A percentile compares a stretch with the other conserved stretches of the same genome.
Evolutionary conservation across 2,113 vertebrate species (phyloP).

Genomic region (Salvelinus fontinalis): DNA sequence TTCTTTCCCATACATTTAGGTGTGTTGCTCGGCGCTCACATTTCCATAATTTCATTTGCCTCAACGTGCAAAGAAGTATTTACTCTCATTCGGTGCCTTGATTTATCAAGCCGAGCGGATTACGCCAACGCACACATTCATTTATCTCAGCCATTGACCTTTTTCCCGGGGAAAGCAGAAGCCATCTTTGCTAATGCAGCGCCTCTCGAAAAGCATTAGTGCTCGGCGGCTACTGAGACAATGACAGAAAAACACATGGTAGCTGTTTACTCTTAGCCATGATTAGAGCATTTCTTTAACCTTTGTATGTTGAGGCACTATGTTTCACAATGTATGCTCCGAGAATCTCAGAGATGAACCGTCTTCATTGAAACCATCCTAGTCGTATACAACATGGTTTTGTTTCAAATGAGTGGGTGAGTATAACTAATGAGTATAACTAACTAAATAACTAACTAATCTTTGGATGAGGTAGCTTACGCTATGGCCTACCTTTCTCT

Average conservation of each 20-base stretch:
- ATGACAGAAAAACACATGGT: slow-evolving; percentile 6
- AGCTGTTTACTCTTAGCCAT: not conserved
- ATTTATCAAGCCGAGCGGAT: slow-evolving; percentile 64
- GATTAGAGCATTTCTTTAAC: not conserved
- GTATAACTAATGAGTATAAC: too few species aligned
- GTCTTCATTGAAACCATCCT: not conserved
- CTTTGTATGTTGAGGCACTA: not conserved
- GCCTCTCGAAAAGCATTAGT: slow-evolving; percentile 6
- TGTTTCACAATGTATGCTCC: not conserved
- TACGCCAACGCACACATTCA: slow-evolving; percentile 60
- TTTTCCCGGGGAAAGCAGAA: slow-evolving; percentile 40
- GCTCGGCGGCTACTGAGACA: not conserved
- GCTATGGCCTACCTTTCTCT: too few species aligned
- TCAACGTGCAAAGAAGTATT: slow-evolving; percentile 54
- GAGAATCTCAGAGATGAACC: not conserved
- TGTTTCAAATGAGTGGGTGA: too few species aligned
- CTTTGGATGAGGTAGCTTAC: too few species aligned
- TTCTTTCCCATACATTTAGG: slow-evolving; percentile 56
- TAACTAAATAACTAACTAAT: too few species aligned
- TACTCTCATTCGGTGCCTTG: slow-evolving; percentile 61
- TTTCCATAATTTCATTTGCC: slow-evolving; percentile 73
- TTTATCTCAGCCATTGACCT: slow-evolving; percentile 63
- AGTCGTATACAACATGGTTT: too few species aligned
- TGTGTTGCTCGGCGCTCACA: slow-evolving; percentile 51
- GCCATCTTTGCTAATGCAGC: slow-evolving; percentile 48